phyloP scores from a whole-genome alignment of 2,888 invertebrate genomes.

The Criorhina ranunculi region DNA sequence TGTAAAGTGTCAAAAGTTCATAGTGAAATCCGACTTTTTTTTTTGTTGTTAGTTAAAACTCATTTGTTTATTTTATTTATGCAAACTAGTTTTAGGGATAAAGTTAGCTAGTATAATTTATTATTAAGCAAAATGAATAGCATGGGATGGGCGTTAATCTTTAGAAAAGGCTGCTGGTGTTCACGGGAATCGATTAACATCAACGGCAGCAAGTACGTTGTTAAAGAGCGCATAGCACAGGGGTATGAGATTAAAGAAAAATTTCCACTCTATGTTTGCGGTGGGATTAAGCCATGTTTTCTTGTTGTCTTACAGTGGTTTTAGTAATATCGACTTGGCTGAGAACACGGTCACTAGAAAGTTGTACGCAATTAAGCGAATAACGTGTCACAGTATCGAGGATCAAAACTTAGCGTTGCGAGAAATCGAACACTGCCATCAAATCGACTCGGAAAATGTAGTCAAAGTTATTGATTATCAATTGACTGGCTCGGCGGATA shows the following conservation, averaged over 20 bases:
- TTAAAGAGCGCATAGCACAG: slow-evolving; percentile 90
- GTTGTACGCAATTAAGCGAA: slow-evolving; percentile 91
- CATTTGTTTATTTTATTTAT: slow-evolving; percentile 68
- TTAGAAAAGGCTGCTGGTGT: slow-evolving; percentile 91
- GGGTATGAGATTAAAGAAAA: slow-evolving; percentile 85
- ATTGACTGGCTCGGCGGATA: slow-evolving; percentile 88
- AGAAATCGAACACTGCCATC: slow-evolving; percentile 90
- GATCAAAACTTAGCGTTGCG: slow-evolving; percentile 90
- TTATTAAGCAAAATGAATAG: slow-evolving; percentile 86
- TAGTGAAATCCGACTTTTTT: slow-evolving; percentile 36
- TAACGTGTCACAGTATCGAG: slow-evolving; percentile 91
- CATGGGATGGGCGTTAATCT: slow-evolving; percentile 88
- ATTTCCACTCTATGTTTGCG: slow-evolving; percentile 29
- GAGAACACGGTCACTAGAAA: slow-evolving; percentile 88
- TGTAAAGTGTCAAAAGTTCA: slow-evolving; percentile 64
- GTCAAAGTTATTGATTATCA: slow-evolving; percentile 89
- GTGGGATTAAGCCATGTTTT: slow-evolving; percentile 17
- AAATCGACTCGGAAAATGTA: slow-evolving; percentile 90
- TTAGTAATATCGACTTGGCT: slow-evolving; percentile 91
- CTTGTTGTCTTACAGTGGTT: slow-evolving; percentile 87
- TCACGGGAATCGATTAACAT: slow-evolving; percentile 89
- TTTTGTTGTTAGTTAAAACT: slow-evolving; percentile 40
- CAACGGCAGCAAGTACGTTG: slow-evolving; percentile 89
- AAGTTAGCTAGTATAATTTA: slow-evolving; percentile 41
- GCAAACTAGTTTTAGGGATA: slow-evolving; percentile 48